Evolutionary conservation across 2,888 invertebrate species (phyloP).

Genomic region (Calliopum simillimum): DNA sequence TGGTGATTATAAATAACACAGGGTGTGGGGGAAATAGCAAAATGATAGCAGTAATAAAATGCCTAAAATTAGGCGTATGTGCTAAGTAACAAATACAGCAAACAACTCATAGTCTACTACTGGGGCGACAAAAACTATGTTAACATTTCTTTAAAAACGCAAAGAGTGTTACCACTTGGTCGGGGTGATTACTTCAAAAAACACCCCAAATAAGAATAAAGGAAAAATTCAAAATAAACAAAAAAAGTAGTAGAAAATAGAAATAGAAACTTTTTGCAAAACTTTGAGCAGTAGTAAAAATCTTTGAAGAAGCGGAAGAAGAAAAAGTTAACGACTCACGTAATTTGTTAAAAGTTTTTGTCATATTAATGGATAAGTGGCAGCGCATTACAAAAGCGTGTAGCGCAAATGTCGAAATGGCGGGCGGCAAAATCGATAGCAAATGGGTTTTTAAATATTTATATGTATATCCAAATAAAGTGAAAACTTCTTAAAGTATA

Average conservation of each 20-base stretch:
- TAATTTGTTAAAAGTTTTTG: constrained; percentile 59
- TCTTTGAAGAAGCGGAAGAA: background rate
- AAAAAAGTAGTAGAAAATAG: background rate
- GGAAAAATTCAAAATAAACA: background rate
- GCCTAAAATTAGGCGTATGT: constrained; percentile 30
- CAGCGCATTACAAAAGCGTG: constrained; percentile 20
- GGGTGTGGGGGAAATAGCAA: background rate
- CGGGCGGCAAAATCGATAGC: background rate
- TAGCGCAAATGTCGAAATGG: background rate
- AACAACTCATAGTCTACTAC: constrained; percentile 23
- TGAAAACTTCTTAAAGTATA: too few relatives aligned
- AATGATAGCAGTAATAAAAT: constrained; percentile 3
- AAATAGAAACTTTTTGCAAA: background rate
- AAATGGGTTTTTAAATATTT: constrained; percentile 24
- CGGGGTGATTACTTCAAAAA: background rate
- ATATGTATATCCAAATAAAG: background rate
- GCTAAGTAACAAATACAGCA: constrained; percentile 8
- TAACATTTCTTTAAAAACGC: background rate
- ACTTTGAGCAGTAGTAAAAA: constrained; percentile 3
- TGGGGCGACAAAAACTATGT: constrained; percentile 5
- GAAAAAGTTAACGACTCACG: constrained; percentile 50
- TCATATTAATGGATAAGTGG: constrained; percentile 57
- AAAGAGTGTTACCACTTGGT: background rate
- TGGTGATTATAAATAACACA: background rate
- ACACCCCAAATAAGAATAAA: background rate